Evolutionary conservation across 2,888 invertebrate genomes (phyloP), one percentile per base, ranked within the genome.

Genomic region (Drosophila differens): DNA sequence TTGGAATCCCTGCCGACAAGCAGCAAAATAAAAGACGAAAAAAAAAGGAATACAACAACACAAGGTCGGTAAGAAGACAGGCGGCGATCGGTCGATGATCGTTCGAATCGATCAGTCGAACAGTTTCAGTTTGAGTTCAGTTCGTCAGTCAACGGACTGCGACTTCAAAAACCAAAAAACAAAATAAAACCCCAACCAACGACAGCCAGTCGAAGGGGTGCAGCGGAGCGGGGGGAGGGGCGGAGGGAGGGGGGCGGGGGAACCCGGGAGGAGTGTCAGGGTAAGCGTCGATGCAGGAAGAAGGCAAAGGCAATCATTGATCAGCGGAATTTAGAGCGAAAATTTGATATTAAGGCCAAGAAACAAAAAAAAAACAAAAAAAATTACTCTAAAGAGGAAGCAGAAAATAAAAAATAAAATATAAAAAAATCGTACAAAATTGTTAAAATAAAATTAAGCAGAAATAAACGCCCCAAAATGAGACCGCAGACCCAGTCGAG

Each of bases 1-100:
- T 91, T 90, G 91, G 92, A 91, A 91, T 91, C 92, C 88, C 92
- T 90, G 91, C 85, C 90, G 90, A 85, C 84, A 82, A 78, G 64
- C 59, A 58, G 25, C 59, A 74, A 51, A 47, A 47, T 10, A 57
- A 39, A 64, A 41, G 33, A 41, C 62, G 64, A 59, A 49, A 51
- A 58, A 12, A 61, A 63, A 28, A 61, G 53, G 39, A 55, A 16
- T 25, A 68, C 57, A 57, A 71, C 66, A 69, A 74, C 63, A 85
- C 90, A 91, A 91, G 91, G 91, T 91, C 90, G 91, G 87, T 76
- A 79, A 81, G 78, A 88, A 89, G 83, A 89, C 90, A 82, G 70
- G 76, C 90, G 74, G 70, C 82, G 82, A 80, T 85, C 85, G 79
- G 83, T 70, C 79, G 83, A 82, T 81, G 74, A 82, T 82, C 79